Base-by-base conservation (phyloP, 2,113 vertebrate genomes). In the Mastomys natalensis region DNA sequence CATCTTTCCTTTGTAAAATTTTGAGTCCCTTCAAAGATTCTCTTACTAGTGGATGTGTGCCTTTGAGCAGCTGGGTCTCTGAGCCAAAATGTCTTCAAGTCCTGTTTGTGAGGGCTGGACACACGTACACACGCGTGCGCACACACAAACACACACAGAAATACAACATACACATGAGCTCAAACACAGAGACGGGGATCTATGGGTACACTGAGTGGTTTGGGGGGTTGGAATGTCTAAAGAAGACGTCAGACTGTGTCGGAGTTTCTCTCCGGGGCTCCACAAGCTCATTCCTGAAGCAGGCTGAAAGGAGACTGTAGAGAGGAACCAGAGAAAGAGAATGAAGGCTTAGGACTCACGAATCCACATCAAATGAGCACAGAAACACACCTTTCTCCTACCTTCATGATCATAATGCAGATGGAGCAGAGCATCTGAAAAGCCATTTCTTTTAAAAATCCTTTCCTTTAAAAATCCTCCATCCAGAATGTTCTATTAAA, bases 231-330 rank as follows among this genome's bases (percentile, higher is more conserved):
- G 98, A 99, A 99, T 99, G 98, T 98, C 98, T 99, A 98, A 98
- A 98, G 98, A 98, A 98, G 98, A 98, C 96, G 98, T 99, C 99
- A 93, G 98, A 99, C 98, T 99, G 99, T 99, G 98, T 99, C 98
- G 99, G 99, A 99, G 98, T 98, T 98, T 98, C 99, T 98, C 99
- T 99, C 99, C 99, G 98, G 92, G 99, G 98, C 97, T 99, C 99
- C 98, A 97, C 98, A 97, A 99, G 98, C 98, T 99, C 99, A 97
- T 97, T 99, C 98, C 99, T 99, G 98, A 99, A 99, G 98, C 99
- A 99, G 98, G 99, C 99, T 97, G 99, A 99, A 98, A 99, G 98
- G 98, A 99, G 99, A 99, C 99, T 99, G 99, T 98, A 99, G 98
- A 98, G 98, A 98, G 99, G 99, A 99, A 99, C 85, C 98, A 98